Conservation (phyloP, 2,888 invertebrate species). For the Drosophila barbarae region DNA sequence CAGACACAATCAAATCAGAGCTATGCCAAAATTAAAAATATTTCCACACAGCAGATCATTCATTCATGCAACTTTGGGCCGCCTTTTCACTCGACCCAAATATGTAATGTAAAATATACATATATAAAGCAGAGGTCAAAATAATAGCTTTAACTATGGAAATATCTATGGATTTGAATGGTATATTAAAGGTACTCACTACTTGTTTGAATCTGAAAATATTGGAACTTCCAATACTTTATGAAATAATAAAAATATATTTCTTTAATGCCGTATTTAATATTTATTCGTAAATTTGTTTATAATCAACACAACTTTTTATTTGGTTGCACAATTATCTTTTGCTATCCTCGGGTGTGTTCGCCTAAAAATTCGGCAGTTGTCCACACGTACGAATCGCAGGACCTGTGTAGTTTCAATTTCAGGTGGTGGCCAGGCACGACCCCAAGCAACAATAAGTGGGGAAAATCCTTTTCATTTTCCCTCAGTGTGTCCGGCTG, state of each 20-base stretch:
- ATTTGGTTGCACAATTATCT: not conserved
- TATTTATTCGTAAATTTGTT: not conserved
- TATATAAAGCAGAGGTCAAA: not conserved
- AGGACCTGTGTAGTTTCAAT: slow-evolving; percentile 29
- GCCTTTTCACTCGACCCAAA: slow-evolving; percentile 4
- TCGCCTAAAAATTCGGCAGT: slow-evolving; percentile 9
- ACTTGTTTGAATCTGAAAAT: not conserved
- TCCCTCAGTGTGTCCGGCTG: slow-evolving; percentile 54
- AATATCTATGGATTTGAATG: not conserved
- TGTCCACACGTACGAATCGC: slow-evolving; percentile 10
- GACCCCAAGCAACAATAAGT: slow-evolving; percentile 50
- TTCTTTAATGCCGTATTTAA: not conserved
- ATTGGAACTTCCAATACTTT: too few relatives aligned
- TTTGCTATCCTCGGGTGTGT: not conserved
- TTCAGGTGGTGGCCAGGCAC: slow-evolving; percentile 26
- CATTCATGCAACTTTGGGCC: slow-evolving; percentile 22
- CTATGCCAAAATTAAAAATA: slow-evolving; percentile 49
- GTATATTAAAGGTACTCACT: not conserved
- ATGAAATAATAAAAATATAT: not conserved
- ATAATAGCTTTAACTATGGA: not conserved
- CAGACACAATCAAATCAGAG: slow-evolving; percentile 43
- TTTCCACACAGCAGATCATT: slow-evolving; percentile 34
- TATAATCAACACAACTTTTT: too few relatives aligned
- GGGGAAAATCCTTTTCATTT: slow-evolving; percentile 64
- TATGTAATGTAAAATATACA: slow-evolving; percentile 8